Evolutionary conservation across 2,888 invertebrate species (phyloP).

Genomic region (Rhamphomyia laevipes): DNA sequence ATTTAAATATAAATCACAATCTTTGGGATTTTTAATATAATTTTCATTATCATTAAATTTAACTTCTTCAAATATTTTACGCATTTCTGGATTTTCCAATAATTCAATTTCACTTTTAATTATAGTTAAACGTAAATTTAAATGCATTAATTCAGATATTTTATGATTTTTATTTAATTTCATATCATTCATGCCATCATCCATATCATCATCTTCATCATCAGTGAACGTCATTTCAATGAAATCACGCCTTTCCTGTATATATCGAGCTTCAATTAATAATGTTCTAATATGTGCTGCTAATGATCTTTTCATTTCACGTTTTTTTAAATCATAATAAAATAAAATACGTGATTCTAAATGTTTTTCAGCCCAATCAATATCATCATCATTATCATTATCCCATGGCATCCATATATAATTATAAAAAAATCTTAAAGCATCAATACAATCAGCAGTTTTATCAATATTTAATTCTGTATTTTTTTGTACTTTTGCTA

Average conservation of each 20-base stretch:
- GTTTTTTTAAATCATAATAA: slow-evolving; percentile 46
- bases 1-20: slow-evolving; percentile 14
- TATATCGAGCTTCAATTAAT: slow-evolving; percentile 42
- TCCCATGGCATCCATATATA: slow-evolving; percentile 54
- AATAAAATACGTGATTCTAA: slow-evolving; percentile 43
- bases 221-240: slow-evolving; percentile 36
- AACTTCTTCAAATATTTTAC: slow-evolving; percentile 37
- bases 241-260: slow-evolving; percentile 39
- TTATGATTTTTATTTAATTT: slow-evolving; percentile 24
- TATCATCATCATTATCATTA: slow-evolving; percentile 43
- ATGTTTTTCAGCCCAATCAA: slow-evolving; percentile 45
- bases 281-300: slow-evolving; percentile 42
- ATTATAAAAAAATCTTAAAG: slow-evolving; percentile 46
- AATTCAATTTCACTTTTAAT: slow-evolving; percentile 48
- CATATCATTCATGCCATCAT: slow-evolving; percentile 16
- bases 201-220: slow-evolving; percentile 30
- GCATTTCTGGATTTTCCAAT: slow-evolving; percentile 46
- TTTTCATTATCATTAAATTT: slow-evolving; percentile 21
- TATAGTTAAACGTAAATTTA: slow-evolving; percentile 44
- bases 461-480: slow-evolving; percentile 40
- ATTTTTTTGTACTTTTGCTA: slow-evolving; percentile 44
- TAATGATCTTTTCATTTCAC: slow-evolving; percentile 39
- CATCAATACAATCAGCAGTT: slow-evolving; percentile 47
- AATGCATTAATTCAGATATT: slow-evolving; percentile 41
- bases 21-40: slow-evolving; percentile 8